Percentiles rank a stretch among this genome's conserved stretches.
phyloP scores from a whole-genome alignment of 2,113 vertebrate genomes.

The Martes martes region DNA sequence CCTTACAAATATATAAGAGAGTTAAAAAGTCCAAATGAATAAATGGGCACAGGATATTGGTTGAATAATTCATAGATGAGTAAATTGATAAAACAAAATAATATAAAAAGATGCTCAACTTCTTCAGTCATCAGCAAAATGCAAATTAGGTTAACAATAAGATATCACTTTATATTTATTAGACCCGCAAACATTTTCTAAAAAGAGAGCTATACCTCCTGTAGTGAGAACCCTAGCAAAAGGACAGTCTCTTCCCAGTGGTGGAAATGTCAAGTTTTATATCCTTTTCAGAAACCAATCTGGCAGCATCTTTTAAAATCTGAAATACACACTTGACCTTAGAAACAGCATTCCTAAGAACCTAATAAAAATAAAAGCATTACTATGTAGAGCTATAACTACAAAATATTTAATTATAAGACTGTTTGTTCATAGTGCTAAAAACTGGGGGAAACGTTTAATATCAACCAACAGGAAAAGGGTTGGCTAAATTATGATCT shows the following conservation, averaged over 20 bases:
- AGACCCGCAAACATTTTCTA: background rate
- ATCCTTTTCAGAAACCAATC: background rate
- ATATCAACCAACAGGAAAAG: background rate
- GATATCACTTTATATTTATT: background rate
- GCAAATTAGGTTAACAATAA: constrained; percentile 5
- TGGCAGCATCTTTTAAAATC: constrained; percentile 21
- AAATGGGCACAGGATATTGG: background rate
- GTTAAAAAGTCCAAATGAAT: background rate
- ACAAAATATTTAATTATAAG: background rate
- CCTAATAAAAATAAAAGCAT: constrained; percentile 12
- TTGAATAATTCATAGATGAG: background rate
- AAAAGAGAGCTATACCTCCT: background rate
- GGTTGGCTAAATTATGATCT: background rate
- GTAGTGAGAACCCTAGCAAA: background rate
- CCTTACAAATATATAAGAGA: background rate
- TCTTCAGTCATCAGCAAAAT: background rate
- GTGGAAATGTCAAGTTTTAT: background rate
- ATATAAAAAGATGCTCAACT: background rate
- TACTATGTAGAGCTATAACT: background rate
- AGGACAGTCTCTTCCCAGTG: background rate
- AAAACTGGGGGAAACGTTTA: background rate
- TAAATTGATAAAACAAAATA: background rate
- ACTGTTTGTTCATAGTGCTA: background rate
- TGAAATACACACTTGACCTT: background rate
- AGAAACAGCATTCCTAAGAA: background rate